These are phyloP conservation scores for Acanthurus leucopareius DNA, from an alignment of 2,797 vertebrate species.

Conservation along the genomic window DNA sequence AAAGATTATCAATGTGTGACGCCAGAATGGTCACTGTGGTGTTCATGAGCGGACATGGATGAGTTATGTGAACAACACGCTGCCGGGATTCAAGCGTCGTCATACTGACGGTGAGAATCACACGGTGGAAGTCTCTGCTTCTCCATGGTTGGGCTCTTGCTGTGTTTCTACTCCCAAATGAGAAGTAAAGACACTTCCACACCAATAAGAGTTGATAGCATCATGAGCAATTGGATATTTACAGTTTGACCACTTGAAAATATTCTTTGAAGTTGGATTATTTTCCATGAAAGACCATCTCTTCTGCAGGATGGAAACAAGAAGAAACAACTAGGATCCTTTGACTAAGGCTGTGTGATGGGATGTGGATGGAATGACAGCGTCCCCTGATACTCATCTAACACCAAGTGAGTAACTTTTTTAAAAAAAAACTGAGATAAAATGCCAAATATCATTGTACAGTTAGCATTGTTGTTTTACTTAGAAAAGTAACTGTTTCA, in stretches of 20 bases:
- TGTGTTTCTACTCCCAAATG: conserved; percentile 7
- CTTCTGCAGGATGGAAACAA: conserved; percentile 23
- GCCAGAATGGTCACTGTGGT: conserved; percentile 34
- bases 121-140: background rate
- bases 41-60: conserved; percentile 31
- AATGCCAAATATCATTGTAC: no score
- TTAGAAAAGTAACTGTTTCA: background rate
- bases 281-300: background rate
- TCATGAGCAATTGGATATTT: background rate
- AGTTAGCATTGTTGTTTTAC: background rate
- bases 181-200: conserved; percentile 13
- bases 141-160: background rate
- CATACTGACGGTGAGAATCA: conserved; percentile 2
- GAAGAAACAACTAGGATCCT: conserved; percentile 1
- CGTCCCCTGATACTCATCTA: background rate
- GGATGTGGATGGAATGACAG: conserved; percentile 30
- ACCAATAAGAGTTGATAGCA: background rate
- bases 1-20: conserved; percentile 39
- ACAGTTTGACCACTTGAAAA: background rate
- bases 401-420: conserved; percentile 52
- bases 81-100: conserved; percentile 7
- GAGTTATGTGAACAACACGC: background rate
- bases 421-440: background rate
- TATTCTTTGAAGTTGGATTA: conserved; percentile 17
- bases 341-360: conserved; percentile 24